Base-by-base conservation (phyloP, 1,140 invertebrate species). In the Cecropterus lyciades region DNA sequence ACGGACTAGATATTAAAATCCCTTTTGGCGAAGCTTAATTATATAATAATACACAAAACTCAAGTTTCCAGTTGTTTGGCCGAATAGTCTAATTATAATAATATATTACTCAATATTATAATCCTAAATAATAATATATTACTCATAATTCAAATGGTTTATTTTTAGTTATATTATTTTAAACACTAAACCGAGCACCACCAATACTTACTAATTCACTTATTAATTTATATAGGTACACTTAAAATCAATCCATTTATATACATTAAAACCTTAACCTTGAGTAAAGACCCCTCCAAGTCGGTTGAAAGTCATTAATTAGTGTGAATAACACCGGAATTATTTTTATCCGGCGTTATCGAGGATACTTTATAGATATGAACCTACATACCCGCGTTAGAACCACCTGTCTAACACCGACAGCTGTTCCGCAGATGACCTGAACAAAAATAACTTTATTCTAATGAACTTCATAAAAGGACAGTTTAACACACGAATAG, bases 341-440 rank as follows among this genome's bases (percentile, higher is more conserved):
- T 68, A 71, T 65, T 55, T 49, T 65, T 46, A 60, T 52, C 64
- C 53, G 49, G 37, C 65, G 60, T 73, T 46, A 59, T 69, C 65
- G 66, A 33, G 43, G 40, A 49, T 59, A 66, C 55, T 70, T 68
- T 67, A 68, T 65, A 57, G 33, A 27, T 62, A 59, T 49, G 59
- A 62, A 40, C 45, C 30, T 14, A 62, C 59, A 51, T 62, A 45
- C 52, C 53, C 62, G 68, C 67, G 68, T 80, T 87, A 86, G 82
- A 79, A 16, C 62, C 87, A 89, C 84, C 85, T 91, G 88, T 83
- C 85, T 86, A 89, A 86, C 37, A 43, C 11, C 57, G 45, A 52
- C 71, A 87, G 82, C 80, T 86, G 86, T 75, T 68, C 48, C 49
- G 64, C 73, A 70, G 69, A 78, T 77, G 80, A 84, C 73, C 73